Conservation (phyloP, 2,888 invertebrate genomes). For the Pristionchus entomophagus region DNA sequence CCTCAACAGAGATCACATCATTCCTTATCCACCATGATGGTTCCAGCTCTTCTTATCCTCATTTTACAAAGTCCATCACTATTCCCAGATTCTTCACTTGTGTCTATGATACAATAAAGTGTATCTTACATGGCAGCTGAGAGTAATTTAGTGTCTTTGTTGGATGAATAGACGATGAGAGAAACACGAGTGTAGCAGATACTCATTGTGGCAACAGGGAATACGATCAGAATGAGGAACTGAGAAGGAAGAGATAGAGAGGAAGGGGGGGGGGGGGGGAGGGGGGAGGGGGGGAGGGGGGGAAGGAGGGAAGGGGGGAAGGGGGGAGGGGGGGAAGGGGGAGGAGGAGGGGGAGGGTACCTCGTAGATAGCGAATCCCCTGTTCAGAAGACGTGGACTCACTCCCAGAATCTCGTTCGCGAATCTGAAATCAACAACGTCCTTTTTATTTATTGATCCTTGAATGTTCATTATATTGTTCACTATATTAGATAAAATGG, state of each 20-base stretch:
- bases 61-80: too few relatives aligned
- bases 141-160: conserved; percentile 61
- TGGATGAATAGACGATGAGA: conserved; percentile 66
- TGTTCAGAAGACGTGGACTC: conserved; percentile 52
- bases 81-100: too few relatives aligned
- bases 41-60: neutral
- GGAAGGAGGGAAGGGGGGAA: too few relatives aligned
- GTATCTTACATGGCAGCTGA: conserved; percentile 62
- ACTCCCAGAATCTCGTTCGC: neutral
- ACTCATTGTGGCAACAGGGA: conserved; percentile 83
- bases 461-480: neutral
- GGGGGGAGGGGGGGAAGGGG: too few relatives aligned
- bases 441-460: neutral
- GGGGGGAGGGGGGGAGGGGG: neutral
- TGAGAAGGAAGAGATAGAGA: conserved; percentile 76
- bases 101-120: too few relatives aligned
- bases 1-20: conserved; percentile 50
- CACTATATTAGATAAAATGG: neutral
- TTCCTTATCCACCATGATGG: neutral
- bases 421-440: neutral
- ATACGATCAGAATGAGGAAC: conserved; percentile 81
- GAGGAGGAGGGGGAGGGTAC: neutral
- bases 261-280: too few relatives aligned
- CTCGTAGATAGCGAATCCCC: conserved; percentile 64
- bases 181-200: conserved; percentile 82